Evolutionary conservation across 2,797 vertebrate genomes (phyloP).

Genomic region (Tragelaphus eurycerus): DNA sequence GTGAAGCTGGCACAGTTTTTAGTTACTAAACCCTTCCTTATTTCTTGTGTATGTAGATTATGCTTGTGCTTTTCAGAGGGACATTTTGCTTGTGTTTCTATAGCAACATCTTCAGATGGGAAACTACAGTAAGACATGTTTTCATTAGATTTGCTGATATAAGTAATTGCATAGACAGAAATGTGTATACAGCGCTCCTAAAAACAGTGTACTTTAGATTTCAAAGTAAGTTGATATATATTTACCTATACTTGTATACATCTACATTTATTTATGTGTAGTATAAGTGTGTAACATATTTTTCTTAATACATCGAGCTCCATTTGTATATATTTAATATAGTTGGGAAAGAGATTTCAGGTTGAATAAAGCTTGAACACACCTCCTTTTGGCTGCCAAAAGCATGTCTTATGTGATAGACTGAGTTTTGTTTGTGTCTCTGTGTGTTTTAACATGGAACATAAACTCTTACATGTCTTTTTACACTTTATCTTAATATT

Average conservation of each 20-base stretch:
- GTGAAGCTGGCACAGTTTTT: neutral
- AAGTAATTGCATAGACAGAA: constrained; percentile 53
- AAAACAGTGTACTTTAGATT: constrained; percentile 30
- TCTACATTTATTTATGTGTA: neutral
- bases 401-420: constrained; percentile 22
- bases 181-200: neutral
- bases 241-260: neutral
- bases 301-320: constrained; percentile 36
- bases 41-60: constrained; percentile 86
- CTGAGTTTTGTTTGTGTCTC: neutral
- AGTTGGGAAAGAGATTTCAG: constrained; percentile 20
- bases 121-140: constrained; percentile 89
- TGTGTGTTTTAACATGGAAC: constrained; percentile 9
- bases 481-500: constrained; percentile 25
- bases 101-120: constrained; percentile 95
- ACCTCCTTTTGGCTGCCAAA: neutral
- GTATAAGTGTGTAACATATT: neutral
- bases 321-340: constrained; percentile 22
- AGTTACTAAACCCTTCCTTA: constrained; percentile 55
- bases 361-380: constrained; percentile 24
- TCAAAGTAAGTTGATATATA: neutral
- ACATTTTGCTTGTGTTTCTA: constrained; percentile 96
- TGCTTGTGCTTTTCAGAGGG: constrained; percentile 94
- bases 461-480: neutral
- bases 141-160: constrained; percentile 52